phyloP scores from a whole-genome alignment of 2,797 vertebrate species.

The Phalanger gymnotis region DNA sequence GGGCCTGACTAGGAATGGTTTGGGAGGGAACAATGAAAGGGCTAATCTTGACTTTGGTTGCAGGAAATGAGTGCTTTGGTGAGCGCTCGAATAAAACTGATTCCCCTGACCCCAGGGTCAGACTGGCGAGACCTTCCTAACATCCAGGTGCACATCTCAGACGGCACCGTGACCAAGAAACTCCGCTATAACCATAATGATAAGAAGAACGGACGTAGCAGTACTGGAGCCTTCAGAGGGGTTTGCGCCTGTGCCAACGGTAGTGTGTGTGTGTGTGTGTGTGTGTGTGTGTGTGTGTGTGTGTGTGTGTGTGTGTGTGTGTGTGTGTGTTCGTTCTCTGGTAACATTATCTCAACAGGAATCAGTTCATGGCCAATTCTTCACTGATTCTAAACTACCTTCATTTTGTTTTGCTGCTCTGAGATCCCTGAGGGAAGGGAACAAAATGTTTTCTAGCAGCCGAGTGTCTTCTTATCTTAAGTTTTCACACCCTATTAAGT shows the following conservation, averaged over 20 bases:
- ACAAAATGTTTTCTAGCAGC: not conserved
- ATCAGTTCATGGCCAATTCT: not conserved
- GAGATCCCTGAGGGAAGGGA: not conserved
- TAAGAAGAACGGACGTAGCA: constrained; percentile 93
- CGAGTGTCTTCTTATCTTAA: not conserved
- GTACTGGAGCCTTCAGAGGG: constrained; percentile 89
- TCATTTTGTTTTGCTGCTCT: not conserved
- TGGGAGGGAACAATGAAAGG: not conserved
- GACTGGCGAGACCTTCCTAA: constrained; percentile 98
- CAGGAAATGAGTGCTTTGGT: constrained; percentile 98
- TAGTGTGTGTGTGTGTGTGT: not conserved
- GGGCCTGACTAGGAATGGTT: not conserved
- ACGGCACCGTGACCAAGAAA: constrained; percentile 92
- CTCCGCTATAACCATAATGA: constrained; percentile 92
- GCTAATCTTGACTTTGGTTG: not conserved
- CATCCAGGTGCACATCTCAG: constrained; percentile 92
- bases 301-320: not conserved
- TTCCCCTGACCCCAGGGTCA: constrained; percentile 94
- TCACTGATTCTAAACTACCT: not conserved
- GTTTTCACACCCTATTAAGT: not conserved
- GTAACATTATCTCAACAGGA: too few species aligned
- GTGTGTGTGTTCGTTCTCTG: too few species aligned
- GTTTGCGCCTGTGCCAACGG: constrained; percentile 95
- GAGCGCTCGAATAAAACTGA: constrained; percentile 95
- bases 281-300: not conserved